Base-by-base conservation (phyloP, 2,797 vertebrate genomes). In the Propithecus perrieri region DNA sequence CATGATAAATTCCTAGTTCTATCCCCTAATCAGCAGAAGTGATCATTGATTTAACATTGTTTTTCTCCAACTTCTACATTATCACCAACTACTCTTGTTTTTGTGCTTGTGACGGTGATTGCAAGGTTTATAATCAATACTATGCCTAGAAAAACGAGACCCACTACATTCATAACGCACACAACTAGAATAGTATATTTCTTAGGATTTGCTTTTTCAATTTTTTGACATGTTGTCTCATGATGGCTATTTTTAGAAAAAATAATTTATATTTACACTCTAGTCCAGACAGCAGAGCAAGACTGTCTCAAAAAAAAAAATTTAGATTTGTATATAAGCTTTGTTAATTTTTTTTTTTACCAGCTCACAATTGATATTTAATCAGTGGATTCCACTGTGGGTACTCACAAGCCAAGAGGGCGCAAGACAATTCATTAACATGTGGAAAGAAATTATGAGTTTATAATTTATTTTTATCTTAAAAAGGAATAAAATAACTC, bases 281-380 rank as follows among this genome's bases (percentile, higher is more conserved):
- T 9, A 57, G 55, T 57, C 55, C 55, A 57, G 55, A 8, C 8
- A 3, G 9, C 22, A 3, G 22, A 57, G 22, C 55, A 57, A 24
- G 22, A 57, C 55, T 57, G 22, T 57, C 50, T 57, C 3, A 24
- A 57, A 57, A 57, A 50, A 43, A 15, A 63, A 74, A 69, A n/a
- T 2, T 30, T 41, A 75, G 17, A 59, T 87, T 72, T 76, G 1
- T 83, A 33, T 86, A 46, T 50, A 75, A 35, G 57, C 28, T 89
- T 80, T 79, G 17, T 33, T 67, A 18, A 55, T 35, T 55, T 38
- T 11, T 81, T 93, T 57, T 81, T 93, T 57, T n/a, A 65, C 38
- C 26, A 72, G 26, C 7, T 95, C 59, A 57, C 26, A 85, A 50
- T n/a, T 90, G 83, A 30, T 85, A 78, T 84, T 30, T 90, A 97